Evolutionary conservation across 2,888 invertebrate species (phyloP), one percentile per base, ranked within the genome.

Genomic region (Rhamnusium bicolor): DNA sequence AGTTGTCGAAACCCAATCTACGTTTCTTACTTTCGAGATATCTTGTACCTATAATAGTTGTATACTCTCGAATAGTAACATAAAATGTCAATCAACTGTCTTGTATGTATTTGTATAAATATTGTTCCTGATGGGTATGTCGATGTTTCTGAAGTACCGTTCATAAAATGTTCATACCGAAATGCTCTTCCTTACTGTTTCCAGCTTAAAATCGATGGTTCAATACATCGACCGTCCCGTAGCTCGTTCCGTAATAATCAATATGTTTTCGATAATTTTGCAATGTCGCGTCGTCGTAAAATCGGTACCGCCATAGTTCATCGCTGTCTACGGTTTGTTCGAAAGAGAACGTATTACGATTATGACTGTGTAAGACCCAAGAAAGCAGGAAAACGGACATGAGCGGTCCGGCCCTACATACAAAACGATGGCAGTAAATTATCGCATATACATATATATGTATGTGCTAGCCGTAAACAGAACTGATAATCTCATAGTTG

Each of bases 401-500:
- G 16, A 51, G 14, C 24, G 51, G 63, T 27, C 51, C 24, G 51
- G 63, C 49, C 51, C 63, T 63, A 63, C 63, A 63, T 63, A 63
- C 63, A 21, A 24, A 49, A 49, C 49, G 49, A 49, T 16, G 24
- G 49, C 51, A 51, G 19, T 63, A 63, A 49, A 63, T 63, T 63
- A 63, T 63, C 51, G 51, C 63, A 18, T 51, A 63, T 63, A n/a
- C n/a, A n/a, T n/a, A n/a, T n/a, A n/a, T n/a, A n/a, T n/a, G n/a
- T n/a, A 51, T 51, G 27, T 49, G 63, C 51, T 24, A 51, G 63
- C 51, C 49, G 63, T 63, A 63, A 63, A 63, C 63, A 14, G 63
- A 63, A 49, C 63, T 63, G 63, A 63, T 63, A 63, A 63, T 63
- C 63, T 63, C 29, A 51, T 63, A 63, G 63, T 63, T 63, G 63